A percentile compares a stretch with the other conserved stretches of the same genome.
These are phyloP conservation scores for Drosophila lacicola DNA, from an alignment of 2,888 invertebrate species.

Conservation along the genomic window DNA sequence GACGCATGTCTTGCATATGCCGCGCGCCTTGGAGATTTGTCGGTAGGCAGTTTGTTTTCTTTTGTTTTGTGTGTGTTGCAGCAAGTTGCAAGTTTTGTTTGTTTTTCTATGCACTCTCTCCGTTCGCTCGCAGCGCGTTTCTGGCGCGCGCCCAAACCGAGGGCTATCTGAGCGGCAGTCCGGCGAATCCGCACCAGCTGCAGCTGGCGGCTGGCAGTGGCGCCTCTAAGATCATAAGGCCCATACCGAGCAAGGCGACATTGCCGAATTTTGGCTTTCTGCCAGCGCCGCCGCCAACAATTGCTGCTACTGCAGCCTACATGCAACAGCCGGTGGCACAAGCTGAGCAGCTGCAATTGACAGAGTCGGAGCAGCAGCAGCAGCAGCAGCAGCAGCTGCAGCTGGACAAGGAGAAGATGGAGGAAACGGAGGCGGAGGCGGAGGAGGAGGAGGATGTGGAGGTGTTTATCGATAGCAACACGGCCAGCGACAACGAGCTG, in stretches of 20 bases:
- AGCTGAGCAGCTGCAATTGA: conserved; percentile 1
- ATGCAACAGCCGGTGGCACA: conserved; percentile 12
- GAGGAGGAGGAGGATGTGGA: conserved; percentile 80
- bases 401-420: conserved; percentile 17
- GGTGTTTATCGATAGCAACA: conserved; percentile 81
- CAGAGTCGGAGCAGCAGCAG: background rate
- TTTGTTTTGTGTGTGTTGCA: conserved; percentile 3
- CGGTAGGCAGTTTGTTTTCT: conserved; percentile 70
- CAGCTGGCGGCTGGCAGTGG: conserved; percentile 28
- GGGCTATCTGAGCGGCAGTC: conserved; percentile 76
- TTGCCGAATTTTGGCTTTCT: conserved; percentile 83
- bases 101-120: background rate
- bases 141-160: conserved; percentile 86
- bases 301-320: conserved; percentile 11
- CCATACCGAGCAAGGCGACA: conserved; percentile 86
- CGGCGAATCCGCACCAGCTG: conserved; percentile 40
- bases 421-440: background rate
- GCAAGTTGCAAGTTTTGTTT: background rate
- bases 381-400: background rate
- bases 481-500: conserved; percentile 68
- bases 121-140: conserved; percentile 85
- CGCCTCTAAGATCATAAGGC: conserved; percentile 86
- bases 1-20: conserved; percentile 91
- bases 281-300: conserved; percentile 58
- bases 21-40: conserved; percentile 89